Base-by-base conservation (phyloP, 2,113 vertebrate genomes). In the Neotoma lepida region DNA sequence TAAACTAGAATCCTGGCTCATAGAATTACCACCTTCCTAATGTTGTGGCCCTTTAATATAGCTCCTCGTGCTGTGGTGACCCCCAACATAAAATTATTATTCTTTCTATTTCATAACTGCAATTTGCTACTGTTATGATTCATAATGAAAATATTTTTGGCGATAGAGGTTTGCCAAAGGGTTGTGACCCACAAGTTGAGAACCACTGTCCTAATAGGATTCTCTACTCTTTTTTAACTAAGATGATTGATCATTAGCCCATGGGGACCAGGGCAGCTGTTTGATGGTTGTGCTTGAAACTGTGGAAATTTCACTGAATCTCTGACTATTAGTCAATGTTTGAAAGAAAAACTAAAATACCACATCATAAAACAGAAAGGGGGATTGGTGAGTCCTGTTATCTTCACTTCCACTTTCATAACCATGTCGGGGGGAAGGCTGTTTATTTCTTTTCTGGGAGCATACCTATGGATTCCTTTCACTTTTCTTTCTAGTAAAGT, bases 1-100 rank as follows among this genome's bases (percentile, higher is more conserved):
- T 15, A 88, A 81, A 81, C 94, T 90, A 88, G 49, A 94, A 88
- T 92, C 58, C 89, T 81, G 80, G 63, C 77, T 81, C 49, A 70
- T 17, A 74, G 30, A 84, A 88, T 70, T 49, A 78, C 41, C 74
- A 46, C 58, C 2, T 82, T 82, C 22, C 78, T 41, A 82, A 81
- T 9, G 1, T 22, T 15, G 14, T 41, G 51, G n/a, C 56, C 6
- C 22, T 26, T 81, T 41, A 7, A 58, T 39, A 17, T 3, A 81
- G 54, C 22, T 26, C 54, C n/a, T 39, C n/a, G 33, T 82, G 56
- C 15, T n/a, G 6, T 6, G n/a, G 3, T 81, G 54, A 58, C 22
- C 6, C 77, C 35, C 54, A 82, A 58, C 54, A 58, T 28, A 41
- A 58, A 81, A 58, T 8, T 58, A 58, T 41, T 58, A 39, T 56